phyloP scores from a whole-genome alignment of 2,888 invertebrate genomes.

The Metacarcinus magister region DNA sequence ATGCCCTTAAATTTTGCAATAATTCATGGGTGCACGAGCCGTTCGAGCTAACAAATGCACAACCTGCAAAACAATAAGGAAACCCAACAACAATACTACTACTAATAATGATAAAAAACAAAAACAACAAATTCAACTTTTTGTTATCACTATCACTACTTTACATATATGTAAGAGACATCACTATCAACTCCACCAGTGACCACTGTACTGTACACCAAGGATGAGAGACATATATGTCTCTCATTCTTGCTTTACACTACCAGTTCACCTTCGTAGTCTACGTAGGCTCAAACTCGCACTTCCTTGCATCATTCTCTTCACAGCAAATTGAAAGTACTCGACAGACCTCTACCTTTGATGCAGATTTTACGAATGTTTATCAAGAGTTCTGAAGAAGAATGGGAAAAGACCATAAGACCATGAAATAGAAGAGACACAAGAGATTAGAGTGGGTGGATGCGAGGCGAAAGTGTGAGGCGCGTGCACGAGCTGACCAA shows the following conservation, averaged over 20 bases:
- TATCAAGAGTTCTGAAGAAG: neutral
- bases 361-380: neutral
- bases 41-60: too few species aligned
- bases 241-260: too few species aligned
- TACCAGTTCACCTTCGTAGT: neutral
- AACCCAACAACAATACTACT: too few species aligned
- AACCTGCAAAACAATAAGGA: too few species aligned
- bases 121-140: too few species aligned
- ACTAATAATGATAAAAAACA: too few species aligned
- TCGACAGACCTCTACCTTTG: neutral
- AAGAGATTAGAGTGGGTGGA: neutral
- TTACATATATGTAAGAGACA: neutral
- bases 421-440: neutral
- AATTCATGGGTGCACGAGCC: too few species aligned
- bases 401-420: neutral
- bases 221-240: too few species aligned
- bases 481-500: slow-evolving; percentile 21
- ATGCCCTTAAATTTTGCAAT: too few species aligned
- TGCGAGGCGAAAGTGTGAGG: neutral
- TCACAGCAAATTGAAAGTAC: neutral
- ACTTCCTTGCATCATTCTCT: neutral
- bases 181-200: neutral
- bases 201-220: neutral
- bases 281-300: neutral
- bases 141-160: too few species aligned